Conservation (phyloP, 2,888 invertebrate species). For the Pollenia amentaria region DNA sequence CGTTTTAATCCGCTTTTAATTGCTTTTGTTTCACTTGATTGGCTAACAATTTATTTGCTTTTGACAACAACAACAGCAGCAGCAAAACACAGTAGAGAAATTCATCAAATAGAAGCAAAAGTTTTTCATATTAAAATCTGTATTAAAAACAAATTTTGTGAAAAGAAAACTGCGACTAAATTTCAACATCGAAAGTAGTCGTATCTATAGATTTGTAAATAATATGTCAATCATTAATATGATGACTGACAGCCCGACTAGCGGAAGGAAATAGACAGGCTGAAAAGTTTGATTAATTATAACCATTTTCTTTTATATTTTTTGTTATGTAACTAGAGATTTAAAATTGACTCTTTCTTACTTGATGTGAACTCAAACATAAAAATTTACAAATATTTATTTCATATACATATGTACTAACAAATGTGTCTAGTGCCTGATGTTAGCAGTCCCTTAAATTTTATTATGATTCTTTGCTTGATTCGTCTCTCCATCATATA, state of each 20-base stretch:
- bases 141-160: no score
- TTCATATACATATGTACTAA: not conserved
- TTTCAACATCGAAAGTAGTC: no score
- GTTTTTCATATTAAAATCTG: not conserved
- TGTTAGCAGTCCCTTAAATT: no score
- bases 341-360: slow-evolving; percentile 14
- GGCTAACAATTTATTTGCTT: slow-evolving; percentile 76
- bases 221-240: slow-evolving; percentile 50
- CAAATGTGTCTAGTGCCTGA: not conserved
- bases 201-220: slow-evolving; percentile 28
- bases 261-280: not conserved
- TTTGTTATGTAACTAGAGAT: not conserved
- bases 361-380: slow-evolving; percentile 18
- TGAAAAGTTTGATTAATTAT: slow-evolving; percentile 53
- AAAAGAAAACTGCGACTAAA: not conserved
- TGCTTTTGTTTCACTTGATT: slow-evolving; percentile 82
- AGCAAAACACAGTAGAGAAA: not conserved
- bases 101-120: slow-evolving; percentile 1
- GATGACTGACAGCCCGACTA: slow-evolving; percentile 26
- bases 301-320: slow-evolving; percentile 56
- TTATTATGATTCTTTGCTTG: no score
- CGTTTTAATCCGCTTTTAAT: slow-evolving; percentile 82
- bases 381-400: slow-evolving; percentile 1
- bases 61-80: slow-evolving; percentile 41
- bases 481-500: no score